phyloP scores from a whole-genome alignment of 2,888 invertebrate species.

The Unio delphinus region DNA sequence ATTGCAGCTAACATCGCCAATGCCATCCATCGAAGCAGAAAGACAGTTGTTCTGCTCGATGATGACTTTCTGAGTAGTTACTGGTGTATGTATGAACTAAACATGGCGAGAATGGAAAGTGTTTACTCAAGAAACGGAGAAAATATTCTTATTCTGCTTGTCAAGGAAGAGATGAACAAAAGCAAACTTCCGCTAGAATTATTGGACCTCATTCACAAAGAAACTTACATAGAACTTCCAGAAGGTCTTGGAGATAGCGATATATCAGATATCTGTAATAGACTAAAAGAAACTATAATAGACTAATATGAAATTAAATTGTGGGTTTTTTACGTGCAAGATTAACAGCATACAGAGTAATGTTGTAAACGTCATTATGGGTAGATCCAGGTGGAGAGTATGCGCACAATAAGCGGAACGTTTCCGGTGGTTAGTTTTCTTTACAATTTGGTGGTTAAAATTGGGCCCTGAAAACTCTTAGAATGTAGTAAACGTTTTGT shows the following conservation, averaged over 20 bases:
- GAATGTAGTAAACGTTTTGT: too few species aligned
- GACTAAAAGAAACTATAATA: too few species aligned
- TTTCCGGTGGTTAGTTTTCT: too few species aligned
- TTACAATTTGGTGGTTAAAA: too few species aligned
- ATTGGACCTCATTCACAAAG: conserved; percentile 10
- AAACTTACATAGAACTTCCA: not conserved
- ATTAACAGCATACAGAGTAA: too few species aligned
- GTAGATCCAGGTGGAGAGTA: too few species aligned
- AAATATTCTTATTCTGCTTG: conserved; percentile 8
- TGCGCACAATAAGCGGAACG: too few species aligned
- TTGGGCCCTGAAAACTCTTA: too few species aligned
- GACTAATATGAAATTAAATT: too few species aligned
- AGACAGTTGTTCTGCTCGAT: conserved; percentile 37
- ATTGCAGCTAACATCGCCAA: conserved; percentile 38
- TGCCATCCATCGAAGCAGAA: conserved; percentile 40
- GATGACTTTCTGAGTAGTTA: conserved; percentile 27
- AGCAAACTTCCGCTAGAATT: conserved; percentile 12
- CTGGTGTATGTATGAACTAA: conserved; percentile 47
- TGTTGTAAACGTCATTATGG: too few species aligned
- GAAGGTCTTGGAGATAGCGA: not conserved
- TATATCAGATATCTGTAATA: too few species aligned
- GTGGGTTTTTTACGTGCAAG: too few species aligned
- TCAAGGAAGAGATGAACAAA: conserved; percentile 8
- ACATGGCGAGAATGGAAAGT: conserved; percentile 39
- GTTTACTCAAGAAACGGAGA: conserved; percentile 16